These are phyloP conservation scores for Bellardia pandia DNA, from an alignment of 2,888 invertebrate genomes.

Conservation along the genomic window DNA sequence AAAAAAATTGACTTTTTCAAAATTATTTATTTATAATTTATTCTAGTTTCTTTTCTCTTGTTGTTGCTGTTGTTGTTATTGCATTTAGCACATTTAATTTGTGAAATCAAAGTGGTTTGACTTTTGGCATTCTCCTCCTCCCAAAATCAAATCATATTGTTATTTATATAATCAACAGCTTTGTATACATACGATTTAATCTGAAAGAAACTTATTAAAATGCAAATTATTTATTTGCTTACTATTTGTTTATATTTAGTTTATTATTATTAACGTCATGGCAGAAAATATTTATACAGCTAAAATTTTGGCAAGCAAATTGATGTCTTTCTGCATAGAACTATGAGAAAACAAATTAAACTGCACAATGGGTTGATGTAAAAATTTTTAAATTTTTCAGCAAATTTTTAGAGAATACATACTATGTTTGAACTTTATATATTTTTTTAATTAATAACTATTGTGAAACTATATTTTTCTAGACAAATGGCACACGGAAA, in stretches of 20 bases:
- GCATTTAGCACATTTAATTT: slow-evolving; percentile 46
- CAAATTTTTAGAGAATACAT: too few relatives aligned
- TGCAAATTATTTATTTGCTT: slow-evolving; percentile 43
- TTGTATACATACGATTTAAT: background rate
- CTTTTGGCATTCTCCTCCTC: slow-evolving; percentile 61
- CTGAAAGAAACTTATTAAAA: slow-evolving; percentile 39
- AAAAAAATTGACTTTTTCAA: slow-evolving; percentile 38
- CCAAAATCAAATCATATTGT: slow-evolving; percentile 19
- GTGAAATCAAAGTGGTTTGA: slow-evolving; percentile 68
- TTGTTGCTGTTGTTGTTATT: too few relatives aligned
- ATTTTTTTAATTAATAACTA: too few relatives aligned
- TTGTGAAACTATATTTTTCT: too few relatives aligned
- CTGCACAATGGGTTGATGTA: too few relatives aligned
- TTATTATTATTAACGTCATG: background rate
- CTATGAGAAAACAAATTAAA: background rate
- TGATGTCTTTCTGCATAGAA: background rate
- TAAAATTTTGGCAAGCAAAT: background rate
- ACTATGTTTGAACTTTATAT: too few relatives aligned
- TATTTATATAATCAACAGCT: slow-evolving; percentile 11
- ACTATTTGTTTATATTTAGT: slow-evolving; percentile 2
- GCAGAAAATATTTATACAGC: background rate
- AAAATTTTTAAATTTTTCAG: too few relatives aligned
- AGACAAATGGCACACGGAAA: too few relatives aligned
- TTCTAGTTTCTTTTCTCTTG: slow-evolving; percentile 5
- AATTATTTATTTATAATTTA: slow-evolving; percentile 41